Evolutionary conservation across 2,113 vertebrate species (phyloP).

Genomic region (Brachyhypopomus gauderio): DNA sequence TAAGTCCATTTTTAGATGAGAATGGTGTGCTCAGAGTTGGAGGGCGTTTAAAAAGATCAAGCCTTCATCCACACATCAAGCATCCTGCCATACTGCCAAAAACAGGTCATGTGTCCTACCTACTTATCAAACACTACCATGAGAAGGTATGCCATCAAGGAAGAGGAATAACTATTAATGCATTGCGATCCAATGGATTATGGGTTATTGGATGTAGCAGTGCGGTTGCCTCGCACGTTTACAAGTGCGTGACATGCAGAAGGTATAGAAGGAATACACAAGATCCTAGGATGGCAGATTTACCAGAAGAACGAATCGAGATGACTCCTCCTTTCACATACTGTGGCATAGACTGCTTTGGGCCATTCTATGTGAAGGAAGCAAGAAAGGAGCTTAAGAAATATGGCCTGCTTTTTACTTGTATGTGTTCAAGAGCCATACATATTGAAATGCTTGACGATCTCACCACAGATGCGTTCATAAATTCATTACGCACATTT

Average conservation of each 20-base stretch:
- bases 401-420: constrained; percentile 17
- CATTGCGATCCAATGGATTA: constrained; percentile 26
- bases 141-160: constrained; percentile 38
- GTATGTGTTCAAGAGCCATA: constrained; percentile 18
- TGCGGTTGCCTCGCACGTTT: constrained; percentile 21
- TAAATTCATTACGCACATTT: constrained; percentile 3
- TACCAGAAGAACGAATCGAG: background rate
- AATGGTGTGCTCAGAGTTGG: constrained; percentile 28
- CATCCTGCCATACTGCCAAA: constrained; percentile 32
- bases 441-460: constrained; percentile 31
- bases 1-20: background rate
- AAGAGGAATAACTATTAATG: constrained; percentile 30
- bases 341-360: background rate
- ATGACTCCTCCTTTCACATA: background rate
- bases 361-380: constrained; percentile 1
- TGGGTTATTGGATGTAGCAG: constrained; percentile 31
- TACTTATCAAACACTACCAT: constrained; percentile 25
- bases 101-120: background rate
- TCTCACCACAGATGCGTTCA: constrained; percentile 9
- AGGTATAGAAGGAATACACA: constrained; percentile 33
- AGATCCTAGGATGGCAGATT: constrained; percentile 27
- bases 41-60: constrained; percentile 24
- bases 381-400: background rate
- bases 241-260: constrained; percentile 32
- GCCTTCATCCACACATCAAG: constrained; percentile 13